A percentile compares a stretch with the other conserved stretches of the same genome.
Conservation (phyloP, 2,797 vertebrate species). For the Lates japonicus region DNA sequence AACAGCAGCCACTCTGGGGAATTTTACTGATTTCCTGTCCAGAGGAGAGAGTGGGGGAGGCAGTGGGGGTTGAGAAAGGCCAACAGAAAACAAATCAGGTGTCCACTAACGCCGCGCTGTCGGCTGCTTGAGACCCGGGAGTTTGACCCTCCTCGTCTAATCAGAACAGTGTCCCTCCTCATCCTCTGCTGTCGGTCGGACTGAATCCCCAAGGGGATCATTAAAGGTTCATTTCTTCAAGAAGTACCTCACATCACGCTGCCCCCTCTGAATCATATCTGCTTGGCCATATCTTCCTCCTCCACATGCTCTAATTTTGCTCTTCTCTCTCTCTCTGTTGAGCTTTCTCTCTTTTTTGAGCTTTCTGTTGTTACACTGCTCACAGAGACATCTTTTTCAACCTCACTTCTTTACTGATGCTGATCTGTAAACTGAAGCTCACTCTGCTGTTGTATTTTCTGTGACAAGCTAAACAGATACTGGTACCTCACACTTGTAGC, state of each 20-base stretch:
- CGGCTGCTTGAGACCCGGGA: slow-evolving; percentile 30
- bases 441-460: not conserved
- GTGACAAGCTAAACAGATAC: not conserved
- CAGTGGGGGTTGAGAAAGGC: slow-evolving; percentile 1
- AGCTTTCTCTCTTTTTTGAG: slow-evolving; percentile 24
- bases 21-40: slow-evolving; percentile 59
- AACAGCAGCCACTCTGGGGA: slow-evolving; percentile 27
- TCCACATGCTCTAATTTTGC: slow-evolving; percentile 77
- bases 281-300: slow-evolving; percentile 70
- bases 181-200: slow-evolving; percentile 43
- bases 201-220: slow-evolving; percentile 59
- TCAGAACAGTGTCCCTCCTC: slow-evolving; percentile 55
- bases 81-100: slow-evolving; percentile 57
- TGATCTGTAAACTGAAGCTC: not conserved
- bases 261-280: slow-evolving; percentile 77
- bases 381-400: slow-evolving; percentile 5
- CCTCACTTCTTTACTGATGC: not conserved
- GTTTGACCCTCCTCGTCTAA: slow-evolving; percentile 55
- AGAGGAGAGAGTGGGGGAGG: slow-evolving; percentile 22
- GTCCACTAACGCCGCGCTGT: slow-evolving; percentile 13
- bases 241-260: slow-evolving; percentile 64
- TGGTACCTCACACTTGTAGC: not conserved
- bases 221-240: slow-evolving; percentile 72
- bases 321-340: slow-evolving; percentile 44
- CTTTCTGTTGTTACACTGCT: slow-evolving; percentile 46